These are phyloP conservation scores for Heteronetta atricapilla DNA, from an alignment of 2,113 vertebrate genomes.

Conservation along the genomic window DNA sequence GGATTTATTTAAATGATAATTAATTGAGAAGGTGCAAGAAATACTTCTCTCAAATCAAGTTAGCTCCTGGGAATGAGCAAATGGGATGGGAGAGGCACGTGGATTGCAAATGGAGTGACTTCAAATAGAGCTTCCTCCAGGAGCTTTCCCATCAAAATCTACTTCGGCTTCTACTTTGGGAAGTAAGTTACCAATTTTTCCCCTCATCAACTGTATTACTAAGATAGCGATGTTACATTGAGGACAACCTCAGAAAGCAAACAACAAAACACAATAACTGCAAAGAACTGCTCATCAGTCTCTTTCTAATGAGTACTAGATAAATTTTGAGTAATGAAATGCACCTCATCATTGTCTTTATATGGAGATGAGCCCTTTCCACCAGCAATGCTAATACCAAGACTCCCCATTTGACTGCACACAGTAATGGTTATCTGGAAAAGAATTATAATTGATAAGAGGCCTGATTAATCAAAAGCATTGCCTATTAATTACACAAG, in stretches of 20 bases:
- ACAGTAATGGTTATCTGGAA: conserved; percentile 83
- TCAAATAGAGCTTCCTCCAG: neutral
- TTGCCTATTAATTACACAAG: neutral
- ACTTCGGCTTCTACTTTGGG: neutral
- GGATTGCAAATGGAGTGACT: neutral
- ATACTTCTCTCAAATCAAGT: neutral
- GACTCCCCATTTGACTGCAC: conserved; percentile 80
- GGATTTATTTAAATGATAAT: conserved; percentile 18
- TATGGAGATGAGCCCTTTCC: conserved; percentile 85
- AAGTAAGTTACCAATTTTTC: neutral
- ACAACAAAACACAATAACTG: neutral
- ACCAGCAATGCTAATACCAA: conserved; percentile 89
- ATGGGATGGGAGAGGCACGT: neutral
- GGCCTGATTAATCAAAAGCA: conserved; percentile 32
- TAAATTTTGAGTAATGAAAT: conserved; percentile 51
- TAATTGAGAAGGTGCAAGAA: neutral
- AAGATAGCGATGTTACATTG: neutral
- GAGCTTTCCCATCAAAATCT: neutral
- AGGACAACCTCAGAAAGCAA: neutral
- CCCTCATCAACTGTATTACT: neutral
- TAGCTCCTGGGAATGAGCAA: neutral
- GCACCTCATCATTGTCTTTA: conserved; percentile 85
- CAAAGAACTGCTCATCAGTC: neutral
- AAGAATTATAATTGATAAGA: conserved; percentile 61
- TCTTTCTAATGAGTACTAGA: neutral